A percentile compares a stretch with the other conserved stretches of the same genome.
phyloP scores from a whole-genome alignment of 2,797 vertebrate genomes.

The Sebastes matsubarae region DNA sequence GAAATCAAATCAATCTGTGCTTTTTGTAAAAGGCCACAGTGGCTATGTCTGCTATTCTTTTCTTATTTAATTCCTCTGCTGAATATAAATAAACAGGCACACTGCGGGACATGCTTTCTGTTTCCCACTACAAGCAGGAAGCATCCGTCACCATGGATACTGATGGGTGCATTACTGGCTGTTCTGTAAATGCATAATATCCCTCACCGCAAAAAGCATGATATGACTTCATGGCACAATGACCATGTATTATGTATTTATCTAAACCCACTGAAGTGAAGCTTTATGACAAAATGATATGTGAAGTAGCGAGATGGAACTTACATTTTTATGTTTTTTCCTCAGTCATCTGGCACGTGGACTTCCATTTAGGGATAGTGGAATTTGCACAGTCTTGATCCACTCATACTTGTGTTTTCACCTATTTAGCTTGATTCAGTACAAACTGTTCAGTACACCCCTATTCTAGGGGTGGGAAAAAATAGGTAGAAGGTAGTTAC shows the following conservation, averaged over 20 bases:
- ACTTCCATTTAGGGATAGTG: not conserved
- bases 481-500: no score
- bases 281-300: not conserved
- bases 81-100: conserved; percentile 2
- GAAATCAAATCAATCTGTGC: not conserved
- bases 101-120: not conserved
- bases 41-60: not conserved
- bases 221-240: not conserved
- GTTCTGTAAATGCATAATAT: not conserved
- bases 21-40: not conserved
- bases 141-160: conserved; percentile 24
- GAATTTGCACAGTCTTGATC: not conserved
- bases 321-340: not conserved
- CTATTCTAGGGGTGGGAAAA: no score
- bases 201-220: not conserved
- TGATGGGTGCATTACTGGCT: not conserved
- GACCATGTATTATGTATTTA: not conserved
- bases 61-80: not conserved
- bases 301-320: not conserved
- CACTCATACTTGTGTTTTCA: not conserved
- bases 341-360: not conserved
- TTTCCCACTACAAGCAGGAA: not conserved
- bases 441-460: not conserved
- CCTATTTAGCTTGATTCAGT: not conserved
- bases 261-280: not conserved